These are phyloP conservation scores for Drosophila kikkawai DNA, from an alignment of 1,140 invertebrate species.

Conservation along the genomic window DNA sequence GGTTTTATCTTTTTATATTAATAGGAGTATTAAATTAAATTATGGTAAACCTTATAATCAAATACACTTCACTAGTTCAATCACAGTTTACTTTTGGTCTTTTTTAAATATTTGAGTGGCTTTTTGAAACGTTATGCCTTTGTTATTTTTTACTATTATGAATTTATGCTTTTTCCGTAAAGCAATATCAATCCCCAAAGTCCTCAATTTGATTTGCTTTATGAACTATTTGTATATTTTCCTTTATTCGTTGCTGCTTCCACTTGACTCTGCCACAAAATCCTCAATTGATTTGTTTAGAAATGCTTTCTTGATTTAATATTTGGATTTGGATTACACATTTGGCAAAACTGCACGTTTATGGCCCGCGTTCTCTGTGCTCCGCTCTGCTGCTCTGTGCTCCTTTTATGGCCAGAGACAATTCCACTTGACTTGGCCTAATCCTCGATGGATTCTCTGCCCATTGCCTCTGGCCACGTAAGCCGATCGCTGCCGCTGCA, in stretches of 20 bases:
- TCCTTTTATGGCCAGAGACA: slow-evolving; percentile 14
- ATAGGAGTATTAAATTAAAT: not conserved
- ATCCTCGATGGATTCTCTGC: slow-evolving; percentile 56
- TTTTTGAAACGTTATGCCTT: not conserved
- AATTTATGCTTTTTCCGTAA: not conserved
- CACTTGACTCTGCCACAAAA: not conserved
- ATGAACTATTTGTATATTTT: not conserved
- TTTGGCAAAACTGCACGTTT: slow-evolving; percentile 4
- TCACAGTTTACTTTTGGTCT: not conserved
- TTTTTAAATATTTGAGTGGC: not conserved
- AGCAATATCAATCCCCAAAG: not conserved
- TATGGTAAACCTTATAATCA: too few relatives aligned
- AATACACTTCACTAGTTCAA: too few relatives aligned
- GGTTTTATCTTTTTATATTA: too few relatives aligned
- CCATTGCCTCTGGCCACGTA: slow-evolving; percentile 58
- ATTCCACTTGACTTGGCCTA: slow-evolving; percentile 57
- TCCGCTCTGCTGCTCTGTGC: not conserved
- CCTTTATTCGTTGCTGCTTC: not conserved
- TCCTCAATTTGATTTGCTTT: not conserved
- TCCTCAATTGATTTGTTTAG: slow-evolving; percentile 3
- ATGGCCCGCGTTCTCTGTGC: not conserved
- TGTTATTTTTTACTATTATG: not conserved
- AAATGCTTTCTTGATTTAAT: slow-evolving; percentile 9
- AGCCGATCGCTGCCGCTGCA: slow-evolving; percentile 42
- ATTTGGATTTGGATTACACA: slow-evolving; percentile 19